A percentile compares a stretch with the other conserved stretches of the same genome.
These are phyloP conservation scores for Spialia ferax DNA, from an alignment of 2,888 invertebrate species.

Conservation along the genomic window DNA sequence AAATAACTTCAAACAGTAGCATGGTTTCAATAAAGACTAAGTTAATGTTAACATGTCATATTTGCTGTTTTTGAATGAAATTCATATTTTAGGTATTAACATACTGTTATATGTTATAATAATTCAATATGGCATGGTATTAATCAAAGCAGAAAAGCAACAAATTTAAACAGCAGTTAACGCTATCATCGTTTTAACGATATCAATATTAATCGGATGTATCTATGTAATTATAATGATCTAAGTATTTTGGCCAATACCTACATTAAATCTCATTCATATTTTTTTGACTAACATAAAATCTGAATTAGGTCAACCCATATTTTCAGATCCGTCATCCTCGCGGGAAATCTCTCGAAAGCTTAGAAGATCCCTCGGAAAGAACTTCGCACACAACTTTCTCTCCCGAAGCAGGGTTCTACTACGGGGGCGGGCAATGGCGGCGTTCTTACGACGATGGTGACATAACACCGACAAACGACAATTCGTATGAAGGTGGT, in stretches of 20 bases:
- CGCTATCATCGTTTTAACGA: slow-evolving; percentile 31
- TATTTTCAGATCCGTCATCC: slow-evolving; percentile 91
- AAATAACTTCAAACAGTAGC: slow-evolving; percentile 17
- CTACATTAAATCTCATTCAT: background rate
- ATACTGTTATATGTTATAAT: too few species aligned
- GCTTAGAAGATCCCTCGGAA: slow-evolving; percentile 92
- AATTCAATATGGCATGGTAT: too few species aligned
- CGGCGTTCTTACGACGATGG: slow-evolving; percentile 95
- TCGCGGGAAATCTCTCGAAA: slow-evolving; percentile 94
- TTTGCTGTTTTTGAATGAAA: slow-evolving; percentile 4
- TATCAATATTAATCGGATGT: slow-evolving; percentile 22
- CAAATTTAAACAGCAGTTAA: slow-evolving; percentile 30
- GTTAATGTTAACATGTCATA: slow-evolving; percentile 18
- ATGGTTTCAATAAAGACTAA: slow-evolving; percentile 18
- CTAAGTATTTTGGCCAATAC: slow-evolving; percentile 7
- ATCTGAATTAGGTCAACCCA: background rate
- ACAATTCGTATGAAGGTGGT: slow-evolving; percentile 89
- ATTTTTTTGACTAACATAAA: background rate
- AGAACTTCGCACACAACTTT: slow-evolving; percentile 88
- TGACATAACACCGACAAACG: slow-evolving; percentile 95
- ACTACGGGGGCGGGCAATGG: slow-evolving; percentile 89
- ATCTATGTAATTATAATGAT: slow-evolving; percentile 6
- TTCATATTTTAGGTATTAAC: too few species aligned
- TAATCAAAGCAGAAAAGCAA: slow-evolving; percentile 28
- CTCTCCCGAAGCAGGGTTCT: slow-evolving; percentile 86